A percentile compares a stretch with the other conserved stretches of the same genome.
phyloP scores from a whole-genome alignment of 2,113 vertebrate genomes.

The Notothenia coriiceps region DNA sequence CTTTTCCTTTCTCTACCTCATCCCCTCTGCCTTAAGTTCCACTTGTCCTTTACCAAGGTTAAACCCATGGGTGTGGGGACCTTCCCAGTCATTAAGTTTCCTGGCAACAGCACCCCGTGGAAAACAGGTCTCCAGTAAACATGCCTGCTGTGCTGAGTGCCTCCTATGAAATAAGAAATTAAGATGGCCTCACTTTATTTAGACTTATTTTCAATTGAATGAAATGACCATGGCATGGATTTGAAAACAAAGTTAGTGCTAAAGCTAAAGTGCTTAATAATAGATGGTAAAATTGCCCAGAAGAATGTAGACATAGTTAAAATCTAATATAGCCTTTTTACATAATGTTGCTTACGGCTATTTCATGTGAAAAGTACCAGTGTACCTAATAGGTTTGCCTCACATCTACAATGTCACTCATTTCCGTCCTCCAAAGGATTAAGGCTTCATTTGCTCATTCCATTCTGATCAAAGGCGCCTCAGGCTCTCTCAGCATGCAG shows the following conservation, averaged over 20 bases:
- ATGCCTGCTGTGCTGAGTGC: conserved; percentile 27
- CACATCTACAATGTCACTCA: conserved; percentile 31
- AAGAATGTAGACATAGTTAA: conserved; percentile 11
- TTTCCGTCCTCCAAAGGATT: conserved; percentile 36
- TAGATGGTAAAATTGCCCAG: not conserved
- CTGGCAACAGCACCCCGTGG: conserved; percentile 66
- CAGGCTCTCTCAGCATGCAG: conserved; percentile 34
- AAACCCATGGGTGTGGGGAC: conserved; percentile 63
- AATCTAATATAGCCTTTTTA: conserved; percentile 13
- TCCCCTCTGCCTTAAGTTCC: conserved; percentile 17
- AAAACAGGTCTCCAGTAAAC: conserved; percentile 53
- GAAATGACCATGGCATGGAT: not conserved
- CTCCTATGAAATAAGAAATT: too few species aligned
- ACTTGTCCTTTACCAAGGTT: conserved; percentile 68
- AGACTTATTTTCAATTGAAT: not conserved
- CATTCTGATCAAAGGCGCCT: conserved; percentile 52
- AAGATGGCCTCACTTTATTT: not conserved
- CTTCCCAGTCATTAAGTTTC: conserved; percentile 61
- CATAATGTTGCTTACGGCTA: not conserved
- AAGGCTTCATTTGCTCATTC: conserved; percentile 50
- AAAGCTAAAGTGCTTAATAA: not conserved
- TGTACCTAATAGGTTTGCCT: conserved; percentile 28
- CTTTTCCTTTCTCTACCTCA: not conserved
- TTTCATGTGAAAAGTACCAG: conserved; percentile 1
- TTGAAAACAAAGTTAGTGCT: not conserved